Evolutionary conservation across 2,888 invertebrate genomes (phyloP), one percentile per base, ranked within the genome.

Genomic region (Melanotus villosus): DNA sequence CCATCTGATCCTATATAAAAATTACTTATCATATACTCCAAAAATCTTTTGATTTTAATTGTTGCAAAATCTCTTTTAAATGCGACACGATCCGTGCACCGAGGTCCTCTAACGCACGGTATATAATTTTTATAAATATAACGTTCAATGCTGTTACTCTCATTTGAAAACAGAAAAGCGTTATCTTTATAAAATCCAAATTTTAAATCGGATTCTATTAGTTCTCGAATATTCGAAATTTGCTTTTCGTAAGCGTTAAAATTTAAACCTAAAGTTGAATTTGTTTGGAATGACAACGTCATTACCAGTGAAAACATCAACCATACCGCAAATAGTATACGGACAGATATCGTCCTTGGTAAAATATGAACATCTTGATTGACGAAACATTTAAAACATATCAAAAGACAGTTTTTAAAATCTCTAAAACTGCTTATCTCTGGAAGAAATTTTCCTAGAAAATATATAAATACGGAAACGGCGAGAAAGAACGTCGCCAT

Each of bases 211-310:
- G 69, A 71, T 7, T 54, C 41, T 1, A 65, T 34, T 14, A 72
- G 12, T 14, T 72, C 66, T 10, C 65, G 7, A 2, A 54, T n/a
- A 9, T 26, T 69, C 4, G 65, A 57, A 4, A 74, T 70, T 65
- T 71, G 70, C 23, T 36, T 57, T 59, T 65, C 63, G 34, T 60
- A 65, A 1, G 21, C 6, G 1, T 57, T 54, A 32, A 60, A 54
- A 50, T 70, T 70, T n/a, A 74, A 54, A 7, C 21, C 62, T 0
- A 54, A 18, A 1, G 66, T 57, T 6, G 64, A 6, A 6, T 71
- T 58, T 0, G 66, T 57, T 67, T 72, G 70, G 38, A 70, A 72
- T 1, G 54, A 34, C 7, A 62, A 43, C 1, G 21, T 14, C 1
- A 59, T 38, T 4, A 65, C 14, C 14, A 47, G 34, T 4, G 36